phyloP scores from a whole-genome alignment of 2,888 invertebrate genomes.

The Tolmerus cingulatus region DNA sequence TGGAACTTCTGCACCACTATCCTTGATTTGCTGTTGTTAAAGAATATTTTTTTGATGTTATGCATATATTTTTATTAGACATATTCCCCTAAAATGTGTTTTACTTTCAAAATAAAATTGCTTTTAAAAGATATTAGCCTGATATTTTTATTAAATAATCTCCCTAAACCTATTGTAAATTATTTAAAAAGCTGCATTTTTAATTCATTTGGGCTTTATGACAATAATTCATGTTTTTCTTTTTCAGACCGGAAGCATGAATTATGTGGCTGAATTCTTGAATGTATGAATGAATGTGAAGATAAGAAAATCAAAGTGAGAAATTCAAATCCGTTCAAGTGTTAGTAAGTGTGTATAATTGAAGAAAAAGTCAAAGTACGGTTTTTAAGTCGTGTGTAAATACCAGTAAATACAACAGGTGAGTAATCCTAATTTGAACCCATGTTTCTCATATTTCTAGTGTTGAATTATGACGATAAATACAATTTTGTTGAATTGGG shows the following conservation, averaged over 20 bases:
- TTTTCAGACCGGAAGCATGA: background rate
- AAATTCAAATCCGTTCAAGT: background rate
- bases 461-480: no score
- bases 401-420: background rate
- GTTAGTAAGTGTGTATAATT: background rate
- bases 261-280: background rate
- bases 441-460: no score
- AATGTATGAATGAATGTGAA: background rate
- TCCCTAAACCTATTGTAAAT: background rate
- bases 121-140: background rate
- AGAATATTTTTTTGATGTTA: background rate
- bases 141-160: background rate
- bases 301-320: background rate
- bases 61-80: background rate
- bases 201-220: no score
- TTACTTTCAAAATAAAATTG: background rate
- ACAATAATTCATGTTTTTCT: background rate
- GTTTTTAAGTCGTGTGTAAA: background rate
- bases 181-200: no score
- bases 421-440: background rate
- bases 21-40: background rate
- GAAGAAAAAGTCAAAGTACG: background rate
- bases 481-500: no score
- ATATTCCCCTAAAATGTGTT: background rate
- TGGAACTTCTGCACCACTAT: background rate